These are phyloP conservation scores for Bubalus kerabau DNA, from an alignment of 2,113 vertebrate species.

Conservation along the genomic window DNA sequence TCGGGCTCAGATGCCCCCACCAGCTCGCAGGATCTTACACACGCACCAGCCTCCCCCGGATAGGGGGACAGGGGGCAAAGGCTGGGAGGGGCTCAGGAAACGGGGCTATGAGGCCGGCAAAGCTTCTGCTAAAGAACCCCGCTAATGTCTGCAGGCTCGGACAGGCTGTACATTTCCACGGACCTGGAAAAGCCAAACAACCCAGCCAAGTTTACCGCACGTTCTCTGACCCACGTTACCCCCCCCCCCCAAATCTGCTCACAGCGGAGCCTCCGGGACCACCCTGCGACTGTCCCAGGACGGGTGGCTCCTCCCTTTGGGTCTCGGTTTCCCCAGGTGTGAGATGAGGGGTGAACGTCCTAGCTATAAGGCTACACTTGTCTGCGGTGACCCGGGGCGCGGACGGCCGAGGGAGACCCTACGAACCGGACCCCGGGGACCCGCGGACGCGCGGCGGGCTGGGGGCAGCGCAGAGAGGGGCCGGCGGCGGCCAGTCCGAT, in stretches of 20 bases:
- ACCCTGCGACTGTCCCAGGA: background rate
- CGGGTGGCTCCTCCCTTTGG: background rate
- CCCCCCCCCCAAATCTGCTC: background rate
- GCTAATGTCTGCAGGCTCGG: background rate
- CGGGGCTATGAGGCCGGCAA: background rate
- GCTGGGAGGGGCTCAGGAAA: background rate
- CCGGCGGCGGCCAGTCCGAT: background rate
- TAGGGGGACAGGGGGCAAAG: fast-evolving
- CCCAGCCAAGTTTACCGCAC: background rate
- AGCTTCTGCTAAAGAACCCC: background rate
- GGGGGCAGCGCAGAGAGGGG: background rate
- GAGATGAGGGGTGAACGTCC: background rate
- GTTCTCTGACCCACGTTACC: background rate
- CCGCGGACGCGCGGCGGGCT: no score
- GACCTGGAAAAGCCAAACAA: background rate
- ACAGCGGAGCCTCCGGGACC: background rate
- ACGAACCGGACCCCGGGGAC: background rate
- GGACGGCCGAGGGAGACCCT: background rate
- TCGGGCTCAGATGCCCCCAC: fast-evolving
- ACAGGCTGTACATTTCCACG: background rate
- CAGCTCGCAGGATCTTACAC: background rate
- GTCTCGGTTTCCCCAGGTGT: background rate
- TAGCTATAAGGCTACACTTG: background rate
- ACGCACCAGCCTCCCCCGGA: no score
- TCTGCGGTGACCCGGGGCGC: no score